Evolutionary conservation across 2,797 vertebrate species (phyloP).

Genomic region (Hirundo rustica): DNA sequence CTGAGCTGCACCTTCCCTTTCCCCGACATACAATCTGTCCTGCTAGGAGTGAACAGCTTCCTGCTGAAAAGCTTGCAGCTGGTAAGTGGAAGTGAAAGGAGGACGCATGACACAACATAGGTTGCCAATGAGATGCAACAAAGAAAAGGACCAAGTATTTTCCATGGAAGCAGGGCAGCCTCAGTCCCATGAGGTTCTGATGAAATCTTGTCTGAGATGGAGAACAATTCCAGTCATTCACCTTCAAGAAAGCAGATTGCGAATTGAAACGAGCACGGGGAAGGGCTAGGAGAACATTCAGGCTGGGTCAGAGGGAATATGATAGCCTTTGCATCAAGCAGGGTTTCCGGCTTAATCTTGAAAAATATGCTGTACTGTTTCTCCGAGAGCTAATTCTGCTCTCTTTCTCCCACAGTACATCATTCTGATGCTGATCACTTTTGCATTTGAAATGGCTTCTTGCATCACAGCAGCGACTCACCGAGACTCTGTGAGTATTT

Average conservation of each 20-base stretch:
- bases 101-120: not conserved
- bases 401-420: conserved; percentile 75
- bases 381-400: not conserved
- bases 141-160: not conserved
- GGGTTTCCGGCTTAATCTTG: not conserved
- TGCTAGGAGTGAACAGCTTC: not conserved
- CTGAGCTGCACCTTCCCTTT: not conserved
- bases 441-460: conserved; percentile 82
- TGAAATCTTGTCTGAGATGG: not conserved
- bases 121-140: not conserved
- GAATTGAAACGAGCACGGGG: not conserved
- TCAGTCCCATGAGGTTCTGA: not conserved
- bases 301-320: not conserved
- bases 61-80: not conserved
- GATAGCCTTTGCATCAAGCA: not conserved
- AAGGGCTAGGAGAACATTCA: not conserved
- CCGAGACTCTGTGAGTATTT: conserved; percentile 78
- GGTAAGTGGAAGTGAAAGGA: not conserved
- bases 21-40: not conserved
- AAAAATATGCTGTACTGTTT: not conserved
- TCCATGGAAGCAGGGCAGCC: not conserved
- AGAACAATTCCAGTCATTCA: not conserved
- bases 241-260: not conserved
- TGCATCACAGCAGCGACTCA: conserved; percentile 81
- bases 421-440: conserved; percentile 81